Conservation (phyloP, 1,140 invertebrate genomes). For the Asobara japonica region DNA sequence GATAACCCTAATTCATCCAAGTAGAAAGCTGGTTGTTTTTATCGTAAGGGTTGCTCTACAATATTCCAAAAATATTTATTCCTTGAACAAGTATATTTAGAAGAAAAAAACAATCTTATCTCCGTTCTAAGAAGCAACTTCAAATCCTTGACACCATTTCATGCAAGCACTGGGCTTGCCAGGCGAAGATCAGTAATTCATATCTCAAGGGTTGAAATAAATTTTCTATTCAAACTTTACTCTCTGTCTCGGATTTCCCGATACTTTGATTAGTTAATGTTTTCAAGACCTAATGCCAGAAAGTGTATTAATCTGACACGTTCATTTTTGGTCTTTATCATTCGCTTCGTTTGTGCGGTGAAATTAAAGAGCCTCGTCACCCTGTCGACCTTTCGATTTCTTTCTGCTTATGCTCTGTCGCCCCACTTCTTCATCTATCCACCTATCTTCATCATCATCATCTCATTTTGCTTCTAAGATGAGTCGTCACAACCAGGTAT, state of each 20-base stretch:
- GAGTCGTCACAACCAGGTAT: constrained; percentile 5
- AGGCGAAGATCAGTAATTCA: no score
- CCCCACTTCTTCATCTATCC: neutral
- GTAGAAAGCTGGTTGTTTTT: neutral
- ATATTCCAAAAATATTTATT: neutral
- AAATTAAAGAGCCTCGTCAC: constrained; percentile 50
- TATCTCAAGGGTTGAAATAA: no score
- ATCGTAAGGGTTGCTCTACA: neutral
- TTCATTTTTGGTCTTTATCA: constrained; percentile 33
- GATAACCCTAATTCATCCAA: neutral
- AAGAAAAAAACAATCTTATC: no score
- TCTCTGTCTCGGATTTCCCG: no score
- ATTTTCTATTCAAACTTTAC: no score
- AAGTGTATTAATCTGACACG: constrained; percentile 61
- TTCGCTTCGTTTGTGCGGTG: constrained; percentile 39
- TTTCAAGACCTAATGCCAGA: no score
- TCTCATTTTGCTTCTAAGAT: constrained; percentile 9
- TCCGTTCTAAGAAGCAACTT: neutral
- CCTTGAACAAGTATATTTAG: neutral
- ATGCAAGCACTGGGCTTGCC: constrained; percentile 47
- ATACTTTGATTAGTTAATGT: no score
- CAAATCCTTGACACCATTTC: constrained; percentile 51
- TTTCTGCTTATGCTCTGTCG: neutral
- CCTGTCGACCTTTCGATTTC: constrained; percentile 20
- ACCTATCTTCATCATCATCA: constrained; percentile 21